Percentiles rank a stretch among this genome's conserved stretches.
Evolutionary conservation across 2,113 vertebrate genomes (phyloP).

Genomic region (Phaetusa simplex): DNA sequence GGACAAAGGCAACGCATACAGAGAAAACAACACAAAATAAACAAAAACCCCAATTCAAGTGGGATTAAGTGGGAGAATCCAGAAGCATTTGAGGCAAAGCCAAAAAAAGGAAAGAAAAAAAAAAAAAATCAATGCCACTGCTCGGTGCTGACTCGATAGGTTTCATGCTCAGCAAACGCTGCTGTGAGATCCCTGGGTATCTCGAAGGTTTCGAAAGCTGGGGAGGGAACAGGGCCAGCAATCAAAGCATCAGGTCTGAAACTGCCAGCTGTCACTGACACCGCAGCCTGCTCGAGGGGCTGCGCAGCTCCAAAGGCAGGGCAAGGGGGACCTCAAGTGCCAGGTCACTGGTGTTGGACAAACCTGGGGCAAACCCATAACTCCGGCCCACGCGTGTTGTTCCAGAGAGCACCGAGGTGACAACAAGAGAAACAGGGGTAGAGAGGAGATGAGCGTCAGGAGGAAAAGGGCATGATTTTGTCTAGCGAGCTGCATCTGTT

Average conservation of each 20-base stretch:
- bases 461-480: neutral
- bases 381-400: rapidly evolving
- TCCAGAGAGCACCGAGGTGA: neutral
- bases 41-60: neutral
- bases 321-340: neutral
- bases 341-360: neutral
- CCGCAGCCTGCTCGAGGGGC: neutral
- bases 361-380: neutral
- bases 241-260: neutral
- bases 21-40: neutral
- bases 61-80: neutral
- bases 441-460: neutral
- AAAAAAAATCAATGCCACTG: neutral
- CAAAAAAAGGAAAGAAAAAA: neutral
- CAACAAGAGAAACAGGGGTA: neutral
- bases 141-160: neutral
- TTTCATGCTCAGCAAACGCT: neutral
- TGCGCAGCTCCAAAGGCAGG: neutral
- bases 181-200: neutral
- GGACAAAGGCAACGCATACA: neutral
- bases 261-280: neutral
- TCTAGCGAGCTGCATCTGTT: neutral
- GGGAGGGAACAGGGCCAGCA: neutral
- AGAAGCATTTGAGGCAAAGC: neutral
- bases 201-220: neutral